Base-by-base conservation (phyloP, 2,797 vertebrate genomes). In the Kryptolebias ocellatus region DNA sequence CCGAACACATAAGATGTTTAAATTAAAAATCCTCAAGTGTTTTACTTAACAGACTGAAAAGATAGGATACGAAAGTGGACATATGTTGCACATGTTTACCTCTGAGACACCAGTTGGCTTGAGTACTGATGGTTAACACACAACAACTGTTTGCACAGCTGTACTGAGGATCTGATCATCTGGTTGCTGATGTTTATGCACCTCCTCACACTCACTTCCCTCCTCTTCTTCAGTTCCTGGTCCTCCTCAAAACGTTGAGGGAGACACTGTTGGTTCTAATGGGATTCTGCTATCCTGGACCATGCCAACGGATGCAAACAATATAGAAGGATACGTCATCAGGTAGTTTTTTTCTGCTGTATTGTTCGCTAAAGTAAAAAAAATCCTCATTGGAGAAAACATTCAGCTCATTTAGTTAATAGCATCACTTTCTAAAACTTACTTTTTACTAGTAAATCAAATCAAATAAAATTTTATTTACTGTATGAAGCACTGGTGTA, bases 241-340 rank as follows among this genome's bases (percentile, higher is more conserved):
- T 10, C 91, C 95, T 12, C 97, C 97, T 39, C 67, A 78, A 49
- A 86, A 64, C 55, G 91, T 98, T 24, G 94, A 94, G 15, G 97
- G 97, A 60, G 94, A 97, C 85, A 87, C 94, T 70, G 96, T 97
- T 10, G 98, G 97, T n/a, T 98, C 96, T 83, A 98, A 95, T 74
- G 98, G 96, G 60, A 97, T 99, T 82, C 92, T 99, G 51, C 92
- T 99, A 0, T 95, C 96, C 11, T 99, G 98, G 98, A 91, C 83
- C 34, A 93, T 92, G 3, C 94, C 95, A 2, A 31, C 79, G 47
- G 89, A 93, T 77, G 80, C 89, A 27, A 92, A 88, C 61, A 61
- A 73, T 42, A 93, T 97, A 78, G 60, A 94, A 2, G 94, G 89
- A 45, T 98, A 98, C 39, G 58, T 94, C 70, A 94, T 99, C 80